These are phyloP conservation scores for Hyles vespertilio DNA, from an alignment of 1,140 invertebrate genomes.

Conservation along the genomic window DNA sequence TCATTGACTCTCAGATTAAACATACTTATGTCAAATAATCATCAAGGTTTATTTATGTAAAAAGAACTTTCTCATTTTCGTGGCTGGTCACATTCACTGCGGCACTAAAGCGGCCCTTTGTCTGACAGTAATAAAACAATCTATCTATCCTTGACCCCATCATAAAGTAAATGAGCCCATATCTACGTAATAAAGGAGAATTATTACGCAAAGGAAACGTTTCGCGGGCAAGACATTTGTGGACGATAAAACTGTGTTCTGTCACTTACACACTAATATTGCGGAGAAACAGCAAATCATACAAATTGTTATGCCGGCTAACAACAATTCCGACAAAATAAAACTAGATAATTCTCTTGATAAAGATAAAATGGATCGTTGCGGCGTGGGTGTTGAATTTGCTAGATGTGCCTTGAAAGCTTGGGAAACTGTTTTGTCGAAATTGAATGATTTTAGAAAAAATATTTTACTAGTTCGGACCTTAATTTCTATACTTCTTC, in stretches of 20 bases:
- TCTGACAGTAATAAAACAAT: no score
- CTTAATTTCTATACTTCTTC: no score
- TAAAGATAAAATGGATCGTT: constrained; percentile 40
- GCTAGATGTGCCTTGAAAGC: neutral
- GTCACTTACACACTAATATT: constrained; percentile 5
- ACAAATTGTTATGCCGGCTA: constrained; percentile 27
- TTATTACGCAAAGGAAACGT: neutral
- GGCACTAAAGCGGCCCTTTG: no score
- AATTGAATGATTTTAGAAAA: no score
- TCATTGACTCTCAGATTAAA: no score
- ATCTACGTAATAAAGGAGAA: constrained; percentile 1
- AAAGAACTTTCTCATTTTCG: no score
- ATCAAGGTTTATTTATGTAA: no score
- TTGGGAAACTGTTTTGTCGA: neutral
- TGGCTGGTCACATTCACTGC: no score
- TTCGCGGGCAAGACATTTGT: neutral
- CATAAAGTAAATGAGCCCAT: no score
- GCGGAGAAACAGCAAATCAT: constrained; percentile 29
- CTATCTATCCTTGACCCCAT: no score
- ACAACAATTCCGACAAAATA: constrained; percentile 24
- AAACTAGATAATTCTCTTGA: constrained; percentile 47
- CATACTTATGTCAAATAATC: no score
- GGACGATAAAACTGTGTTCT: constrained; percentile 7
- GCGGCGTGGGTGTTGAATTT: constrained; percentile 11
- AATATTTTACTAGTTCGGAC: no score